Evolutionary conservation across 64 coral and sea anemone species (phyloP), one percentile per base, ranked within the genome.

Genomic region (Astreopora myriophthalma): DNA sequence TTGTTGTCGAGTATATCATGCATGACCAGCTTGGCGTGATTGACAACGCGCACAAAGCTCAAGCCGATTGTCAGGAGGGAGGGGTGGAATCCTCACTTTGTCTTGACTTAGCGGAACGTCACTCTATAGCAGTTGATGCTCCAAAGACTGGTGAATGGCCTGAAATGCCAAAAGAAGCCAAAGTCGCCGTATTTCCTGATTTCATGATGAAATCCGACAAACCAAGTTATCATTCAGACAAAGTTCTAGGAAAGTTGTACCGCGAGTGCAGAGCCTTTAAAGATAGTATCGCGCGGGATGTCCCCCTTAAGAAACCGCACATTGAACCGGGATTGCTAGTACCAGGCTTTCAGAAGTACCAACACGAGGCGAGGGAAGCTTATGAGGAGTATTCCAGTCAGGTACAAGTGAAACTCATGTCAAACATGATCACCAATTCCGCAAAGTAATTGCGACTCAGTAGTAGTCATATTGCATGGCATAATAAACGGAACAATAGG

Each of bases 191-290:
- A 86, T 99, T 95, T 25, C 97, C 97, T 14, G 97, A 99, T 70
- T 99, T 99, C 77, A 99, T 99, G 97, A 99, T 99, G 97, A 99
- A 99, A 52, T 90, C 81, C 22, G 97, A 99, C 83, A 99, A 99
- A 75, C 97, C 97, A 13, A 92, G 74, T 31, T 99, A 99, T 36
- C 79, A 75, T 8, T 99, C 97, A 5, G 78, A 90, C 19, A 99
- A 95, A 69, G 65, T 99, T 13, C 67, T 99, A 8, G 97, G 97
- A 34, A 95, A 98, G 74, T 74, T 99, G 9, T 99, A 95, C 80
- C 91, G 94, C 12, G 90, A 92, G 25, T 99, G 97, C 65, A 69
- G 94, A 48, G 87, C 94, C 13, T 95, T 99, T 75, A 93, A 99
- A 22, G 89, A 94, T 58, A 93, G 74, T 35, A 93, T 91, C 1